Base-by-base conservation (phyloP, 2,888 invertebrate genomes). In the Thymelicus sylvestris region DNA sequence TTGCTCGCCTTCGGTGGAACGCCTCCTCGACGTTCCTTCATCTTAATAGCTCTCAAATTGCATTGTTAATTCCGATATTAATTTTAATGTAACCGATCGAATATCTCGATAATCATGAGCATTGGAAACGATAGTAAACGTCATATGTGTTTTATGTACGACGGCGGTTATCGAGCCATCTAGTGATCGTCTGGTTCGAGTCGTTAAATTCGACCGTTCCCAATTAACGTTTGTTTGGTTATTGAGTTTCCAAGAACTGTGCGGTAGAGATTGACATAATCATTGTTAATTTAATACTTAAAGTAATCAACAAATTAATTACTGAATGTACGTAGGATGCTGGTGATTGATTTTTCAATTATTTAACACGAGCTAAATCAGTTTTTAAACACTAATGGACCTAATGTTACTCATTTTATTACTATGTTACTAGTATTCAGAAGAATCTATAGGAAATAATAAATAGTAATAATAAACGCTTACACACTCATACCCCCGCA, bases 31-130 rank as follows among this genome's bases (percentile, higher is more conserved):
- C 24, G 44, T 61, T 60, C 39, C 8, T 57, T 24, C 10, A 38
- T 48, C 60, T 59, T 65, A 52, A 70, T 70, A 60, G 39, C 39
- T 70, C 64, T 65, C 60, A 60, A 52, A 41, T 60, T 60, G 60
- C 70, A 65, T 70, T 70, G 65, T 70, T 65, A 65, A 65, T 65
- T 70, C 39, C 15, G 38, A 60, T 65, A 70, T 70, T 65, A 70
- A 65, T 70, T 65, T 65, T 69, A 69, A 69, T 57, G 38, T 57
- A 44, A 8, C 38, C 59, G 24, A 62, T 62, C 60, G 62, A 52
- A 52, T 62, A 39, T 57, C 59, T 64, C 57, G 64, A 65, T 65
- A 60, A 65, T 60, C 8, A 71, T 55, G 61, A 55, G 24, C 31
- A 41, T n/a, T 66, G 31, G 24, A 31, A 52, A 52, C 19, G 66